Percentiles rank a stretch among this genome's conserved stretches.
phyloP scores from a whole-genome alignment of 2,888 invertebrate genomes.

The Neelides folsomi region DNA sequence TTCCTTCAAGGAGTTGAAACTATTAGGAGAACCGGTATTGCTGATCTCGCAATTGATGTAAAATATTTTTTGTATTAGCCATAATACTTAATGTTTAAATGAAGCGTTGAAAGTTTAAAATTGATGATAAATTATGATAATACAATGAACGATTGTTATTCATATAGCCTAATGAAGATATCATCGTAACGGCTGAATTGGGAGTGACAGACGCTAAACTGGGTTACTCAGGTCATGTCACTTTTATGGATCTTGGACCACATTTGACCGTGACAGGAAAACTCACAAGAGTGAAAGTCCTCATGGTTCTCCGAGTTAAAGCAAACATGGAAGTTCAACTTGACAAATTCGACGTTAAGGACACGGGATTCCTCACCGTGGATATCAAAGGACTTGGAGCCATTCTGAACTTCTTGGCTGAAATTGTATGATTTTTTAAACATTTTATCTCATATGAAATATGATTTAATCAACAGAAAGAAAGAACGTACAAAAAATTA shows the following conservation, averaged over 20 bases:
- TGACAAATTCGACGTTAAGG: slow-evolving; percentile 20
- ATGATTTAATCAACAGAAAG: background rate
- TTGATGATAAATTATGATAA: too few relatives aligned
- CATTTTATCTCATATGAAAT: background rate
- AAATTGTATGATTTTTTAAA: slow-evolving; percentile 15
- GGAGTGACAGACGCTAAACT: slow-evolving; percentile 16
- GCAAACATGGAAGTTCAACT: slow-evolving; percentile 4
- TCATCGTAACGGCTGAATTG: slow-evolving; percentile 12
- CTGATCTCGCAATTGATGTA: too few relatives aligned
- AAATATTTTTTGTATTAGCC: too few relatives aligned
- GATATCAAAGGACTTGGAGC: slow-evolving; percentile 24
- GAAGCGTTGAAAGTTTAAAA: too few relatives aligned
- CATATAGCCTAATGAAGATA: slow-evolving; percentile 16
- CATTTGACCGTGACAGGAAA: slow-evolving; percentile 12
- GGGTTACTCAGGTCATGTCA: slow-evolving; percentile 12
- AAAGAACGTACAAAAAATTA: too few relatives aligned
- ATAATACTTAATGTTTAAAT: too few relatives aligned
- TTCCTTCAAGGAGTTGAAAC: too few relatives aligned
- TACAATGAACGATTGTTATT: too few relatives aligned
- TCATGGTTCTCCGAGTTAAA: slow-evolving; percentile 5
- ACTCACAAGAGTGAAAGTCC: slow-evolving; percentile 11
- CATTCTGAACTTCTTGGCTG: slow-evolving; percentile 23
- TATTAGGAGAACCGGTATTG: too few relatives aligned
- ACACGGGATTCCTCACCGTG: slow-evolving; percentile 20
- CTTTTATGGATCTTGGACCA: slow-evolving; percentile 24